Percentiles rank a stretch among this genome's conserved stretches.
Evolutionary conservation across 2,797 vertebrate species (phyloP).

Genomic region (Pelochelys cantorii): DNA sequence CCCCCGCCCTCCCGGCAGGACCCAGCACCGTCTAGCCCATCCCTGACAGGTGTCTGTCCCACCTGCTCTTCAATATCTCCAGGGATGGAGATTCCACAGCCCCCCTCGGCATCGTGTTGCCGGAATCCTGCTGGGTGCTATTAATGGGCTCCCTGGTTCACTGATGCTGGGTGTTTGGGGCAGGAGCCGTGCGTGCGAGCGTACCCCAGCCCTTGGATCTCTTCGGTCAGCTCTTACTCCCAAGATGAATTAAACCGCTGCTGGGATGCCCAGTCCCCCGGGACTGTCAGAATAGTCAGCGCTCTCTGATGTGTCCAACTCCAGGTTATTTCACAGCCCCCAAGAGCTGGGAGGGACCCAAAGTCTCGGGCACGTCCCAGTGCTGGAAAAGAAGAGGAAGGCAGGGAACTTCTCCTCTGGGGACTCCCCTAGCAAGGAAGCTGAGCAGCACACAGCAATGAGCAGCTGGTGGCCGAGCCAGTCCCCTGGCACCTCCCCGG

Average conservation of each 20-base stretch:
- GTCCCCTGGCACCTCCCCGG: not conserved
- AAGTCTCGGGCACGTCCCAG: not conserved
- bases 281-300: rapidly evolving
- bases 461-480: not conserved
- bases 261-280: not conserved
- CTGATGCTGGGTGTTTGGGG: not conserved
- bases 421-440: not conserved
- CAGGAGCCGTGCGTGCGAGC: not conserved
- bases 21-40: no score
- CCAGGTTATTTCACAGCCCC: not conserved
- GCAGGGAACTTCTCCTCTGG: no score
- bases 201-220: constrained; percentile 22
- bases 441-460: not conserved
- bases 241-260: not conserved
- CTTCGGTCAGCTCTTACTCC: not conserved
- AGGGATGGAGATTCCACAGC: no score
- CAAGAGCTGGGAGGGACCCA: not conserved
- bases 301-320: not conserved
- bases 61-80: no score
- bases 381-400: not conserved
- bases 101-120: not conserved
- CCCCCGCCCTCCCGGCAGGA: no score
- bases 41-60: no score
- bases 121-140: not conserved
- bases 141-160: not conserved